Evolutionary conservation across 2,888 invertebrate species (phyloP).

Genomic region (Lithophane socia): DNA sequence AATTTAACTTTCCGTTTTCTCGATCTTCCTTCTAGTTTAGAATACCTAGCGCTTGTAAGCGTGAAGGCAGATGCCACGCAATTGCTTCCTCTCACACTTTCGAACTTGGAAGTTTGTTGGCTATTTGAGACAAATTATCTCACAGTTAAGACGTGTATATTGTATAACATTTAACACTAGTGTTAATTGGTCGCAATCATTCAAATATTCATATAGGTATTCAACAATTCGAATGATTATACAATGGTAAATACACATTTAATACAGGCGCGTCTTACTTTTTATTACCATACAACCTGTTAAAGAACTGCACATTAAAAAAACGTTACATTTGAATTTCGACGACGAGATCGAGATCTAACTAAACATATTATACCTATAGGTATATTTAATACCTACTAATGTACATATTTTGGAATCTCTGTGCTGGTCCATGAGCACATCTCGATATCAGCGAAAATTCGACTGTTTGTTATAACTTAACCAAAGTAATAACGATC

Average conservation of each 20-base stretch:
- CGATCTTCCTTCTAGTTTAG: slow-evolving; percentile 11
- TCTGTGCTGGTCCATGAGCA: neutral
- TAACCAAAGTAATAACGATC: neutral
- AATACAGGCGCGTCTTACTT: neutral
- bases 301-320: neutral
- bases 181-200: neutral
- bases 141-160: neutral
- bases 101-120: slow-evolving; percentile 23
- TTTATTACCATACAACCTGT: neutral
- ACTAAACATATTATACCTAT: too few relatives aligned
- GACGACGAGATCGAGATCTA: neutral
- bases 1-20: slow-evolving; percentile 34
- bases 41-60: slow-evolving; percentile 5
- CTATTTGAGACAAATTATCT: slow-evolving; percentile 9
- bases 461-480: neutral
- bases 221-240: neutral
- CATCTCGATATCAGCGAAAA: neutral
- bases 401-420: too few relatives aligned
- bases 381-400: neutral
- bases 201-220: neutral
- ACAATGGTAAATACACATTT: neutral
- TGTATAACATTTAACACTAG: neutral
- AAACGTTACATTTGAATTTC: neutral
- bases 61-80: slow-evolving; percentile 8
- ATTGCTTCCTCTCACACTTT: slow-evolving; percentile 39